Percentiles rank a stretch among this genome's conserved stretches.
Evolutionary conservation across 2,888 invertebrate genomes (phyloP).

Genomic region (Xestia c-nigrum): DNA sequence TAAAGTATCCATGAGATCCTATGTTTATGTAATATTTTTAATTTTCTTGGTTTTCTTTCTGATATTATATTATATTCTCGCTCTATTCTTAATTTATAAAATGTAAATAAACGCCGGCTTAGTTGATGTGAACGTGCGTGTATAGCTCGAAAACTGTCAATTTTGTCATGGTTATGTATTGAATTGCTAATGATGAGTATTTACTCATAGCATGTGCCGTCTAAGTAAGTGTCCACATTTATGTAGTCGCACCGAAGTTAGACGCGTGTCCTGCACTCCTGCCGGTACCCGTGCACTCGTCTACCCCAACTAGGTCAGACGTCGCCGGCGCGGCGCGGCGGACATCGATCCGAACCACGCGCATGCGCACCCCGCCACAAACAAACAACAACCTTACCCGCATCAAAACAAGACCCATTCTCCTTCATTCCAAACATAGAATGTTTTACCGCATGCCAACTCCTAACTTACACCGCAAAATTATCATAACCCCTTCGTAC

Average conservation of each 20-base stretch:
- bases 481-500: constrained; percentile 51
- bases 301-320: constrained; percentile 84
- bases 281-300: constrained; percentile 54
- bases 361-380: constrained; percentile 77
- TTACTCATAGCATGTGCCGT: background rate
- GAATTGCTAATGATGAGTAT: background rate
- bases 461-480: constrained; percentile 55
- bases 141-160: background rate
- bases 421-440: constrained; percentile 7
- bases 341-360: constrained; percentile 83
- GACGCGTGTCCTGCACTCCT: constrained; percentile 36
- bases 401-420: constrained; percentile 36
- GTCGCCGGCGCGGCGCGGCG: constrained; percentile 79
- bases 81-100: background rate
- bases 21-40: too few relatives aligned
- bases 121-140: background rate
- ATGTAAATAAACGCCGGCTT: background rate
- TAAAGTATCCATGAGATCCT: background rate
- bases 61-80: too few relatives aligned
- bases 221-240: background rate
- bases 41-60: too few relatives aligned
- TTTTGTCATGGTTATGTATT: background rate
- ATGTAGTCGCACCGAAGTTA: constrained; percentile 33
- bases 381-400: constrained; percentile 53
- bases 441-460: constrained; percentile 70